These are phyloP conservation scores for Lucilia cuprina DNA, from an alignment of 1,140 invertebrate species.

Conservation along the genomic window DNA sequence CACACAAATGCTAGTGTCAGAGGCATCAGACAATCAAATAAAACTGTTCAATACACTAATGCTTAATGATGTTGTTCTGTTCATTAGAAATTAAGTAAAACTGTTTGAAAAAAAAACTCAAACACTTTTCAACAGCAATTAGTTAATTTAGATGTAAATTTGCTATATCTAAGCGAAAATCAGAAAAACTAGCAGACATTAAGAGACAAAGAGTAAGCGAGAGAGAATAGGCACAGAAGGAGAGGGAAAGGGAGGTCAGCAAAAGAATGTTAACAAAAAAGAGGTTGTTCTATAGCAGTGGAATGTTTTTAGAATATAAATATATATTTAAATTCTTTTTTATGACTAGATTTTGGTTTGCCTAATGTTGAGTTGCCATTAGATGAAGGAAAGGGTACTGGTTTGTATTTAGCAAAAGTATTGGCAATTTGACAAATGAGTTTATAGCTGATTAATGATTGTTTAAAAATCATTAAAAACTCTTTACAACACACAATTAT, in stretches of 20 bases:
- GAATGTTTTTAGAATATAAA: too few species aligned
- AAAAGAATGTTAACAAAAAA: background rate
- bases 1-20: background rate
- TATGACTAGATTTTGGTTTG: too few species aligned
- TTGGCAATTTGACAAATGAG: constrained; percentile 14
- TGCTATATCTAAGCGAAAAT: background rate
- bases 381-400: too few species aligned
- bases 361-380: too few species aligned
- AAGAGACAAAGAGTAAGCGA: background rate
- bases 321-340: too few species aligned
- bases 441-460: constrained; percentile 12
- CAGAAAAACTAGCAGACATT: background rate
- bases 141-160: constrained; percentile 9
- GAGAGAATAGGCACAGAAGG: background rate
- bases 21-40: constrained; percentile 10
- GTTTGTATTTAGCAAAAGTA: background rate
- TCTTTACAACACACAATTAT: background rate
- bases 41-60: background rate
- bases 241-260: background rate
- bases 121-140: background rate
- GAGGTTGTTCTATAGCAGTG: too few species aligned
- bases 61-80: background rate
- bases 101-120: background rate
- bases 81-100: background rate
- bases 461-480: background rate